Base-by-base conservation (phyloP, 2,797 vertebrate genomes). In the Mastacembelus armatus region DNA sequence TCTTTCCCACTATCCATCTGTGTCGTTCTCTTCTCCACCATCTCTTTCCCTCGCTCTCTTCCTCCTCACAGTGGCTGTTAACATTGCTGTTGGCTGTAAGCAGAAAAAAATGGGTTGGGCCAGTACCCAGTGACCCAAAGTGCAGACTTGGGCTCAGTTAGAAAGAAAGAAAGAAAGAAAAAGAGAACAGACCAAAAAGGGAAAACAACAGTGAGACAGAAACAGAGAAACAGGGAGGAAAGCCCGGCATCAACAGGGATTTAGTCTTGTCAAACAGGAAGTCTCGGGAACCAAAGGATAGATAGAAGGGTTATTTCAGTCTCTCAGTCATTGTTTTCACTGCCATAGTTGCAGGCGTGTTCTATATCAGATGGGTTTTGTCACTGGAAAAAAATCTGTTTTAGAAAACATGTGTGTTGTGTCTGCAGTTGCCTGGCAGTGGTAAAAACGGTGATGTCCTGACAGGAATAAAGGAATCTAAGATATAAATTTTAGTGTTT, bases 231-330 rank as follows among this genome's bases (percentile, higher is more conserved):
- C 71, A 74, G 83, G 81, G 71, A 74, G 82, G 91, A 92, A 92
- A 92, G 89, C 90, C 81, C 74, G 56, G 87, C 89, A 89, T 87
- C 85, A 88, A 77, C 85, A 63, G 89, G 91, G 92, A 91, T 93
- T 93, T 92, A 86, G 84, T 81, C 83, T 79, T 74, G 81, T 89
- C 88, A 85, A 92, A 92, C 92, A 93, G 93, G 94, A 94, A 93
- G 91, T 91, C 84, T 91, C 88, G 83, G 60, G 58, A 80, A 84
- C 76, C 77, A 84, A 83, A 87, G 87, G 83, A 88, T 77, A 87
- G 92, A 89, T 89, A 88, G 90, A 76, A 85, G 72, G 66, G 85
- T 92, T 92, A 88, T 93, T 93, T 90, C 85, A 89, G 89, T 63
- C 81, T 75, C 59, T 82, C 92, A 91, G 87, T 89, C 90, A 80